phyloP scores from a whole-genome alignment of 2,888 invertebrate species.

The Dolichopus griseipennis region DNA sequence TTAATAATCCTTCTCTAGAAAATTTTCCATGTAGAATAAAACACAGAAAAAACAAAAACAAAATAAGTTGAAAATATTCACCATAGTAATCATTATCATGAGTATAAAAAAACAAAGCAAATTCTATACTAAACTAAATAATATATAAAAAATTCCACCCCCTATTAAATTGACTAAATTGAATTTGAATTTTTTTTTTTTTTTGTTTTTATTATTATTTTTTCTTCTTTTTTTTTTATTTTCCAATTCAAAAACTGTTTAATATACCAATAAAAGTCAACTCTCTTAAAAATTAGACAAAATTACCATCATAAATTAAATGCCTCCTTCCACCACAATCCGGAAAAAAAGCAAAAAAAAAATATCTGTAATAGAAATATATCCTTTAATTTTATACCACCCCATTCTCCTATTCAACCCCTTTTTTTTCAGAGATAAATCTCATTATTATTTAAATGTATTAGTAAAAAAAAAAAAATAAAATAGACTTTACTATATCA shows the following conservation, averaged over 20 bases:
- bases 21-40: too few species aligned
- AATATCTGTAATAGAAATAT: background rate
- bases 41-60: too few species aligned
- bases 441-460: background rate
- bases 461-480: background rate
- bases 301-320: conserved; percentile 1
- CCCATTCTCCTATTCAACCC: too few species aligned
- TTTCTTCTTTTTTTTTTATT: background rate
- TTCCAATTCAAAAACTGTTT: background rate
- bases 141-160: background rate
- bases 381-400: too few species aligned
- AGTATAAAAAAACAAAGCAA: too few species aligned
- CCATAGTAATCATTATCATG: too few species aligned
- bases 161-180: background rate
- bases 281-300: background rate
- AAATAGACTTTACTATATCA: background rate
- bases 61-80: too few species aligned
- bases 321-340: background rate
- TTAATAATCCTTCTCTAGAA: too few species aligned
- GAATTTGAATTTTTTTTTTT: background rate
- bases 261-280: background rate
- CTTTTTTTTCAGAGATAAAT: background rate
- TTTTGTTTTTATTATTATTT: background rate
- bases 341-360: background rate
- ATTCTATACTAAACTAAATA: too few species aligned